phyloP scores from a whole-genome alignment of 2,888 invertebrate species.

The Lycia hirtaria region DNA sequence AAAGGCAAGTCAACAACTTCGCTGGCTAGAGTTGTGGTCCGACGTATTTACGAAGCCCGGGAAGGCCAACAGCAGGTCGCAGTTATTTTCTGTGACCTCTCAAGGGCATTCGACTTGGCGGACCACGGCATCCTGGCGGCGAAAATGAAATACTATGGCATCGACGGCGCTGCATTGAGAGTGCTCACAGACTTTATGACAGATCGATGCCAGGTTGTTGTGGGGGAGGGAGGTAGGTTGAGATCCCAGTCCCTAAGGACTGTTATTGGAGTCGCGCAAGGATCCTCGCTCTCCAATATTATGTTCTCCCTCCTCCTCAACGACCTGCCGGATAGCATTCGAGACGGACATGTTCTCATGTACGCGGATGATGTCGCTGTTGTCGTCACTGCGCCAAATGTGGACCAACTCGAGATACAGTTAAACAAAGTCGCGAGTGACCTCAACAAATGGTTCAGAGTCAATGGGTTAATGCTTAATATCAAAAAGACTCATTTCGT shows the following conservation, averaged over 20 bases:
- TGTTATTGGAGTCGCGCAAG: background rate
- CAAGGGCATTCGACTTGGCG: slow-evolving; percentile 5
- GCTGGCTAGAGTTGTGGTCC: background rate
- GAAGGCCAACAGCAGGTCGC: background rate
- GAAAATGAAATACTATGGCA: background rate
- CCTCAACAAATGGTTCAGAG: no score
- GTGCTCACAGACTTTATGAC: slow-evolving; percentile 3
- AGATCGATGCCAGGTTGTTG: background rate
- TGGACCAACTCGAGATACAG: no score
- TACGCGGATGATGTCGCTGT: no score
- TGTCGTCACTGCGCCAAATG: no score
- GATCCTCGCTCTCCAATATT: no score
- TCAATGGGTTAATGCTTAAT: no score
- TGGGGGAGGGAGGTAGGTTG: background rate
- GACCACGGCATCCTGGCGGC: slow-evolving; percentile 2
- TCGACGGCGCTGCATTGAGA: background rate
- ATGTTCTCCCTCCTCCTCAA: no score
- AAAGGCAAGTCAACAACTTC: slow-evolving; percentile 1
- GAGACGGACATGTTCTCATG: no score
- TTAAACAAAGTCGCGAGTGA: no score
- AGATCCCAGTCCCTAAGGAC: background rate
- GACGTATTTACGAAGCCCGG: background rate
- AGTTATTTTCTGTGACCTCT: slow-evolving; percentile 4
- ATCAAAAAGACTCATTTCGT: no score
- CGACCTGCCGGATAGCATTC: no score